Evolutionary conservation across 2,113 vertebrate genomes (phyloP).

Genomic region (Stigmatopora argus): DNA sequence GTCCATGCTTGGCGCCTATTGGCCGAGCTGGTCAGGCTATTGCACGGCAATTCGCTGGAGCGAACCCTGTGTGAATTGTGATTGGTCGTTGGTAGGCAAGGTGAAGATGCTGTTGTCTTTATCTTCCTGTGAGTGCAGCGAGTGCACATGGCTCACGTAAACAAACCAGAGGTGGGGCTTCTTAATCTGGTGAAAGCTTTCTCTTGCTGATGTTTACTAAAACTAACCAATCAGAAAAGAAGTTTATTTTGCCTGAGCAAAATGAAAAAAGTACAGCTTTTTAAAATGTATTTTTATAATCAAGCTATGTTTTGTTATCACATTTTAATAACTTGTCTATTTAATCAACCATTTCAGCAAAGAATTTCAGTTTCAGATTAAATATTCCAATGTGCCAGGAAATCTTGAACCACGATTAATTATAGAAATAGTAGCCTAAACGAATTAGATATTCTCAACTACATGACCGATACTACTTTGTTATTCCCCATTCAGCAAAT

Average conservation of each 20-base stretch:
- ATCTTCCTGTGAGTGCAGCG: conserved; percentile 43
- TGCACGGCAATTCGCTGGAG: conserved; percentile 55
- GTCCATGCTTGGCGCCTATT: conserved; percentile 53
- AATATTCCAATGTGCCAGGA: not conserved
- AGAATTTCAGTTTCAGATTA: not conserved
- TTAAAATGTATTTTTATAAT: not conserved
- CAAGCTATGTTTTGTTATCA: no score
- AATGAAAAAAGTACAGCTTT: not conserved
- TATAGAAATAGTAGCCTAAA: not conserved
- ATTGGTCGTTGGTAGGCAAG: conserved; percentile 63
- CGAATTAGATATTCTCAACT: conserved; percentile 27
- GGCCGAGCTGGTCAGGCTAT: conserved; percentile 37
- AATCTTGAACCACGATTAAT: not conserved
- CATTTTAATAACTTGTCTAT: no score
- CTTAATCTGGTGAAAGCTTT: conserved; percentile 17
- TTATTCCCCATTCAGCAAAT: conserved; percentile 68
- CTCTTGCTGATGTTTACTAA: conserved; percentile 6
- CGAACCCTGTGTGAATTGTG: conserved; percentile 26
- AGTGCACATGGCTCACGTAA: conserved; percentile 75
- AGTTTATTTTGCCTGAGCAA: not conserved
- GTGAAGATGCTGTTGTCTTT: conserved; percentile 42
- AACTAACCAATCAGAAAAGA: not conserved
- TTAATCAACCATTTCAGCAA: not conserved
- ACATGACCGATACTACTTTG: conserved; percentile 57
- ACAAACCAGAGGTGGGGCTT: conserved; percentile 64